Base-by-base conservation (phyloP, 1,140 invertebrate genomes). In the Aethina tumida region DNA sequence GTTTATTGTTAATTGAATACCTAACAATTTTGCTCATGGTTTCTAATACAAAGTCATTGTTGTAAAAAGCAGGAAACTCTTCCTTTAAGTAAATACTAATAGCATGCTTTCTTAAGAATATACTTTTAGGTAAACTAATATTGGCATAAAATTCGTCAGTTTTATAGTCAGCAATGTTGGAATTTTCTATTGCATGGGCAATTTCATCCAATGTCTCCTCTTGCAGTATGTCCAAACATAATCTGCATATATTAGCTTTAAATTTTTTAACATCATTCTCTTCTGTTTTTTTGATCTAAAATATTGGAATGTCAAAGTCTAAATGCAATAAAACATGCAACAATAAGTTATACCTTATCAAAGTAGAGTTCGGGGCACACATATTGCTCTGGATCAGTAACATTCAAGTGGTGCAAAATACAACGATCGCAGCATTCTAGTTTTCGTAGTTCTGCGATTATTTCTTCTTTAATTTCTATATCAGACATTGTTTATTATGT, bases 151-250 rank as follows among this genome's bases (percentile, higher is more conserved):
- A 66, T 18, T 51, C 55, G 9, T 35, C 29, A 31, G 56, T 60
- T 29, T 68, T 62, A 49, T 65, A 68, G 29, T 60, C 49, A 10
- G 48, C 42, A n/a, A 64, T 57, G 15, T 58, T 52, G 1, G 60
- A 67, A 17, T 61, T 53, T 24, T 64, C 24, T 21, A 76, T 39
- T n/a, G n/a, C n/a, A n/a, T n/a, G n/a, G n/a, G n/a, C n/a, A 5
- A 70, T 47, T 20, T 55, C 48, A 37, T 65, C 49, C 39, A 70
- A 56, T 39, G 59, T 56, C 5, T 62, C 47, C 39, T 68, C 49
- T 39, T 79, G 69, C 14, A 81, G 66, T n/a, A 81, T 59, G 22
- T 75, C 77, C 21, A 82, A 49, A 56, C 79, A 83, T 5, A 65
- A 62, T 0, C 68, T 47, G 49, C 79, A 83, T 4, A 64, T 43